phyloP scores from a whole-genome alignment of 2,888 invertebrate species.

The Acrobeloides nanus region DNA sequence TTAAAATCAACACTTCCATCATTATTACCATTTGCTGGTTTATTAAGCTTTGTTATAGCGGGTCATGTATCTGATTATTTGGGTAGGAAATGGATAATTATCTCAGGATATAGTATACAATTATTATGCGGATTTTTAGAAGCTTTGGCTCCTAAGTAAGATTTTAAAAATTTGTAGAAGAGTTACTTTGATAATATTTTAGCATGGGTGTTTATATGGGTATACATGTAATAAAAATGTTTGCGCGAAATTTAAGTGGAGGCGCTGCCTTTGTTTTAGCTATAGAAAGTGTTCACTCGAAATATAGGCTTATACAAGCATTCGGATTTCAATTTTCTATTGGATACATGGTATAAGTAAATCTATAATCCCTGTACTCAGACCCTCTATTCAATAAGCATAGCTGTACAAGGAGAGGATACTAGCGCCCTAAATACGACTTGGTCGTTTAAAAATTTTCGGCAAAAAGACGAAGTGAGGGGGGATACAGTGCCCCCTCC shows the following conservation, averaged over 20 bases:
- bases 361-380: not conserved
- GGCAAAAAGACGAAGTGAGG: too few species aligned
- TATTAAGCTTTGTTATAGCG: constrained; percentile 13
- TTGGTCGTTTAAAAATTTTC: too few species aligned
- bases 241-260: too few species aligned
- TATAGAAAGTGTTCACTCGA: constrained; percentile 21
- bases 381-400: too few species aligned
- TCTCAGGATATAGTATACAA: constrained; percentile 4
- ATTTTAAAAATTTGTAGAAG: too few species aligned
- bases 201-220: too few species aligned
- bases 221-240: too few species aligned
- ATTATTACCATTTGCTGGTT: constrained; percentile 13
- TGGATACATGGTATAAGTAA: constrained; percentile 15
- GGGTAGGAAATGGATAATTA: constrained; percentile 20
- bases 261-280: constrained; percentile 17
- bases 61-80: constrained; percentile 24
- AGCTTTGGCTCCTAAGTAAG: not conserved
- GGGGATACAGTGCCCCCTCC: too few species aligned
- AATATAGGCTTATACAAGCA: constrained; percentile 20
- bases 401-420: too few species aligned
- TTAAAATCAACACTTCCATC: constrained; percentile 17
- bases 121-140: not conserved
- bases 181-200: too few species aligned
- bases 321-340: constrained; percentile 21
- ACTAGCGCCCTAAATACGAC: too few species aligned